Evolutionary conservation across 2,113 vertebrate genomes (phyloP).

Genomic region (Gasterosteus nipponicus): DNA sequence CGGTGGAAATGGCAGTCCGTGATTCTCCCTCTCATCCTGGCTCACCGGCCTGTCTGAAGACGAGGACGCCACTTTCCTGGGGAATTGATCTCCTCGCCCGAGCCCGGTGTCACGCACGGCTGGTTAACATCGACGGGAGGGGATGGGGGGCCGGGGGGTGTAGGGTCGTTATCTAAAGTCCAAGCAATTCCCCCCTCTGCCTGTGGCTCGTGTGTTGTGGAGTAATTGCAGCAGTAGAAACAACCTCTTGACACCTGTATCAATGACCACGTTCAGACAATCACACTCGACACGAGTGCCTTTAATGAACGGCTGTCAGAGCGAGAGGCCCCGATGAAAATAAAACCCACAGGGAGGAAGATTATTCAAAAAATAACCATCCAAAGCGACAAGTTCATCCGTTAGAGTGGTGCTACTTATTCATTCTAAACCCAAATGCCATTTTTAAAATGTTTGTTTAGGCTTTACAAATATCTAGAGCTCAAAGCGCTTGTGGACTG

Average conservation of each 20-base stretch:
- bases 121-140: conserved; percentile 65
- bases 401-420: too few relatives aligned
- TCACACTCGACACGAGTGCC: conserved; percentile 50
- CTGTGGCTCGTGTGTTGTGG: conserved; percentile 34
- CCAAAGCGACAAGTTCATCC: neutral
- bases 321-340: conserved; percentile 11
- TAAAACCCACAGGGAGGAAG: neutral
- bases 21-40: conserved; percentile 66
- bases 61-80: conserved; percentile 43
- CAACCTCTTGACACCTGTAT: conserved; percentile 70
- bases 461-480: neutral
- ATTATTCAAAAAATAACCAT: neutral
- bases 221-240: conserved; percentile 68
- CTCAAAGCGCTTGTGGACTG: neutral
- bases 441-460: neutral
- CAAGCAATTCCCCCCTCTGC: conserved; percentile 59
- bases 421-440: neutral
- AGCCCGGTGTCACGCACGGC: conserved; percentile 69
- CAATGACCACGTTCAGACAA: conserved; percentile 64
- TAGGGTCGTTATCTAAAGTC: conserved; percentile 71
- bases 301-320: conserved; percentile 49
- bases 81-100: conserved; percentile 67
- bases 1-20: conserved; percentile 59
- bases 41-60: conserved; percentile 51
- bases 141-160: neutral